A percentile compares a stretch with the other conserved stretches of the same genome.
phyloP scores from a whole-genome alignment of 2,113 vertebrate genomes.

The Tinamus guttatus region DNA sequence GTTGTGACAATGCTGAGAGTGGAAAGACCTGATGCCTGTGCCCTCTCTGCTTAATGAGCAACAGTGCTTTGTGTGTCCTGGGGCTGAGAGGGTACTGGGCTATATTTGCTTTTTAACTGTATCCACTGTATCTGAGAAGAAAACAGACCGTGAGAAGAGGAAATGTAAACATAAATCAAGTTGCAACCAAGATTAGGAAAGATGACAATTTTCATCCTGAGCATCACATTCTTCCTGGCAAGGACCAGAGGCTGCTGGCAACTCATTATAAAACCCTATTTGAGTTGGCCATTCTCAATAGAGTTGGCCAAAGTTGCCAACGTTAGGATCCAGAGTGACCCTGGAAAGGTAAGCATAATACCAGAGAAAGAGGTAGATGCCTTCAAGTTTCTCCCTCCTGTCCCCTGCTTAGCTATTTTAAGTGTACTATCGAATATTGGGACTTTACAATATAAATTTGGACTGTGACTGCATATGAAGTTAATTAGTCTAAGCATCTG shows the following conservation, averaged over 20 bases:
- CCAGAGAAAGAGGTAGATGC: not conserved
- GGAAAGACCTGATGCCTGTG: not conserved
- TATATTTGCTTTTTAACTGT: not conserved
- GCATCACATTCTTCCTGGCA: accelerated
- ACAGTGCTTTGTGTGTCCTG: not conserved
- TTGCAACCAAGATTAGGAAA: not conserved
- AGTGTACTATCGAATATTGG: not conserved
- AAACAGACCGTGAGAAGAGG: not conserved
- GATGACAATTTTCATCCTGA: not conserved
- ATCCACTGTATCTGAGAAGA: not conserved
- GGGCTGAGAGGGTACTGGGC: not conserved
- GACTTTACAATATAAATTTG: too few relatives aligned
- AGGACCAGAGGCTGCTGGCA: not conserved
- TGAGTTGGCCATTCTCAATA: not conserved
- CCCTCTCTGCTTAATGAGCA: not conserved
- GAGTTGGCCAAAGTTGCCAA: not conserved
- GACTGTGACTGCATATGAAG: too few relatives aligned
- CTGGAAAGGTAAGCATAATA: not conserved
- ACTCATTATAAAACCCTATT: not conserved
- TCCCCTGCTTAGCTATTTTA: not conserved
- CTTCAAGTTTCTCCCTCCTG: not conserved
- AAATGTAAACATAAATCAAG: not conserved
- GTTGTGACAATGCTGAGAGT: not conserved
- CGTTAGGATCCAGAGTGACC: not conserved
- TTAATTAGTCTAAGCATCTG: too few relatives aligned